Base-by-base conservation (phyloP, 2,888 invertebrate species). In the Napeogenes inachia region DNA sequence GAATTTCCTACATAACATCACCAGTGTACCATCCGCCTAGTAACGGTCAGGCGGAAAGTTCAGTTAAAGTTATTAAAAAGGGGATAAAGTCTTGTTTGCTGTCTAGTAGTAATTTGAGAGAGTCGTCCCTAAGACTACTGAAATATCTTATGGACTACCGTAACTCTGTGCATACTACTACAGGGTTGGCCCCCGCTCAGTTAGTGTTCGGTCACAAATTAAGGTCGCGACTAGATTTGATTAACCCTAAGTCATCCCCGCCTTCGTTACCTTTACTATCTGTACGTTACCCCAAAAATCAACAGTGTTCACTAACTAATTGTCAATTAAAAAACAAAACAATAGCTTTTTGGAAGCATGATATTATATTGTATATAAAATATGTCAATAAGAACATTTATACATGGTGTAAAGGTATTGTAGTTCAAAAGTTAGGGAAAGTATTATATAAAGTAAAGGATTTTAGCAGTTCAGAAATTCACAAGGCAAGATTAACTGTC, bases 1-100 rank as follows among this genome's bases (percentile, higher is more conserved):
- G 71, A 4, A 73, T 71, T 13, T 46, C 46, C 8, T 71, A 73
- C 47, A 3, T 72, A 5, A 67, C 68, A 2, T 70, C 72, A n/a
- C 71, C 71, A 1, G 62, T 61, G 2, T 72, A 71, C 45, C 68
- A 71, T 54, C 71, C 72, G 13, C 57, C 71, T 3, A 73, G 71
- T 46, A 71, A 72, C 32, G 71, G 72, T 0, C 71, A 72, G 21
- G 21, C 21, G 21, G 21, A 21, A 21, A 21, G 21, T 21, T 21
- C 21, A 21, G 21, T 21, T 21, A 46, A 75, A 75, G 58, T 63
- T 73, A 6, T 63, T 73, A 1, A 73, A 75, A 66, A 73, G 67
- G 45, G 73, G 73, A 4, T 65, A 54, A 73, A 70, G 60, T 62
- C 67, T 5, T 56, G 64, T 56, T 42, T 71, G 6, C n/a, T 68